These are phyloP conservation scores for Elephantulus edwardii DNA, from an alignment of 2,113 vertebrate genomes.

Conservation along the genomic window DNA sequence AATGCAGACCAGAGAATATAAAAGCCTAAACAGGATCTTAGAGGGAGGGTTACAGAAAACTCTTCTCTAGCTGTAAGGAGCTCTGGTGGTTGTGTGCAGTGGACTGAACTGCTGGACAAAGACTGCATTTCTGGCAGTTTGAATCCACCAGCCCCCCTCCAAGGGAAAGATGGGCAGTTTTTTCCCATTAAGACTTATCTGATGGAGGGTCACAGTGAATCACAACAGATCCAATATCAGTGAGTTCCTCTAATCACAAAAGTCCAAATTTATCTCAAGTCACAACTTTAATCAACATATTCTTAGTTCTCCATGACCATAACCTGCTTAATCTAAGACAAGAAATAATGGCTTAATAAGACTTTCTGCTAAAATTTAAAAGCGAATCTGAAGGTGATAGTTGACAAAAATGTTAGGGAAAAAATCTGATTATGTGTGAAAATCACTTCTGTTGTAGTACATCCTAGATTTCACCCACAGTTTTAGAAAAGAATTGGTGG, in stretches of 20 bases:
- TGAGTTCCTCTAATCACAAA: background rate
- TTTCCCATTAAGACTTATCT: no score
- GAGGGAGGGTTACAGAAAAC: conserved; percentile 39
- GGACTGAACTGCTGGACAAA: no score
- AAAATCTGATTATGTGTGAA: background rate
- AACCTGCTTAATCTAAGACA: conserved; percentile 14
- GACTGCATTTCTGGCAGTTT: no score
- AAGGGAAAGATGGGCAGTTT: no score
- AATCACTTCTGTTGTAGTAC: conserved; percentile 20
- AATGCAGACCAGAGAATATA: conserved; percentile 13
- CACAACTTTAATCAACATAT: background rate
- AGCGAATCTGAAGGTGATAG: conserved; percentile 4
- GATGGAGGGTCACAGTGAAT: no score
- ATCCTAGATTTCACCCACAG: conserved; percentile 28
- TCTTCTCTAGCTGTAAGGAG: no score
- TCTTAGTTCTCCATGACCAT: conserved; percentile 27
- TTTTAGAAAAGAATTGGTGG: conserved; percentile 30
- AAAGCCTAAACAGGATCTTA: background rate
- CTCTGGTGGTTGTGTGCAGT: no score
- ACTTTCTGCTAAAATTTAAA: conserved; percentile 21
- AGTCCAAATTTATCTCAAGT: background rate
- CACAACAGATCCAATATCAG: no score
- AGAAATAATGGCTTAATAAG: background rate
- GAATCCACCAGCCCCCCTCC: no score
- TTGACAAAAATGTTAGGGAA: background rate